Conservation (phyloP, 2,888 invertebrate genomes). For the Dugesia japonica region DNA sequence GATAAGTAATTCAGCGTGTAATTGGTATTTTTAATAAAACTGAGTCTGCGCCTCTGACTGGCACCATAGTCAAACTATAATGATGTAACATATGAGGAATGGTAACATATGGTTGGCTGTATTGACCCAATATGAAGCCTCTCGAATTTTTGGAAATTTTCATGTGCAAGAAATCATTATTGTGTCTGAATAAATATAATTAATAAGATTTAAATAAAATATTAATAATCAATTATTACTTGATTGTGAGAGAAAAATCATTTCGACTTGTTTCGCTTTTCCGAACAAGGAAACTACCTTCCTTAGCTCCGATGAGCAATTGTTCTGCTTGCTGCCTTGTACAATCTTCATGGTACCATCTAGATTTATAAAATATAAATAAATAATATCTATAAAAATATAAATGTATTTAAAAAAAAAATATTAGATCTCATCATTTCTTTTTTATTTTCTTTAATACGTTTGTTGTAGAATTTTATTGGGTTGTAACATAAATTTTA, state of each 20-base stretch:
- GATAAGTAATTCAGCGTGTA: slow-evolving; percentile 1
- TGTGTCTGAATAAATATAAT: slow-evolving; percentile 58
- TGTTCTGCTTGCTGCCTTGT: slow-evolving; percentile 76
- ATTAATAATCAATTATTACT: slow-evolving; percentile 56
- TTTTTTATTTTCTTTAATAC: no score
- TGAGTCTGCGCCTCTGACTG: slow-evolving; percentile 83
- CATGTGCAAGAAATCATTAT: slow-evolving; percentile 89
- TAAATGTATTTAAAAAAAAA: no score
- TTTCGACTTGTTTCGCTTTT: slow-evolving; percentile 80
- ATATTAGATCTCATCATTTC: no score
- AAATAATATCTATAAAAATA: no score
- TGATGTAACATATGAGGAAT: slow-evolving; percentile 87
- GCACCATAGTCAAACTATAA: slow-evolving; percentile 76
- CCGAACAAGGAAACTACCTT: slow-evolving; percentile 81
- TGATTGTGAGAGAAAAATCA: slow-evolving; percentile 79
- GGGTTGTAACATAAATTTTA: no score
- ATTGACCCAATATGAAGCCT: slow-evolving; percentile 74
- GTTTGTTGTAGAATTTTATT: no score
- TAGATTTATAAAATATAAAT: slow-evolving; percentile 36
- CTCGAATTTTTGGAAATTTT: slow-evolving; percentile 63
- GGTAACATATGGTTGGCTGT: slow-evolving; percentile 73
- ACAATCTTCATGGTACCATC: slow-evolving; percentile 84
- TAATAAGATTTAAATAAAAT: background rate
- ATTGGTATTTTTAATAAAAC: slow-evolving; percentile 82
- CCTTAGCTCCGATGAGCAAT: slow-evolving; percentile 63